Conservation (phyloP, 1,140 invertebrate species). For the Lasioglossum baleicum region DNA sequence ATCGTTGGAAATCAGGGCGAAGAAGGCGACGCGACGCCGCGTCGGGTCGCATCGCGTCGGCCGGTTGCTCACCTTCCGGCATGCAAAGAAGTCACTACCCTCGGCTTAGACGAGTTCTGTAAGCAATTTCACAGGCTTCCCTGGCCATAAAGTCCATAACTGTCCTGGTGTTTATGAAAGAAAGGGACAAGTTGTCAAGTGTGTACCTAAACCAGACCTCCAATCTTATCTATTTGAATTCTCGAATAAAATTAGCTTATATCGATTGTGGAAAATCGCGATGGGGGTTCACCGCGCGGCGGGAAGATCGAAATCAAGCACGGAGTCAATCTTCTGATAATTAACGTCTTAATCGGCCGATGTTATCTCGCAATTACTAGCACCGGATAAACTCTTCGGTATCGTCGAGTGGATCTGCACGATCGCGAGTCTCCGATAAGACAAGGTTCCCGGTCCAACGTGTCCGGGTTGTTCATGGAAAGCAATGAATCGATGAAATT, state of each 20-base stretch:
- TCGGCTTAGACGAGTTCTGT: slow-evolving; percentile 25
- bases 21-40: not conserved
- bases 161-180: no score
- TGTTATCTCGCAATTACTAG: slow-evolving; percentile 44
- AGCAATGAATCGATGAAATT: slow-evolving; percentile 43
- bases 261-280: no score
- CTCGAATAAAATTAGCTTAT: no score
- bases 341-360: slow-evolving; percentile 62
- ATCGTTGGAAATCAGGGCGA: slow-evolving; percentile 22
- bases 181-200: no score
- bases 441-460: not conserved
- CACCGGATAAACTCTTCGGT: slow-evolving; percentile 25
- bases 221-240: no score
- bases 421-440: slow-evolving; percentile 41
- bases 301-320: slow-evolving; percentile 6
- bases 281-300: not conserved
- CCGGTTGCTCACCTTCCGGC: slow-evolving; percentile 30
- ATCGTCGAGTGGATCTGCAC: slow-evolving; percentile 11
- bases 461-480: slow-evolving; percentile 13
- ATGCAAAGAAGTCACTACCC: slow-evolving; percentile 58
- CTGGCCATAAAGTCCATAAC: no score
- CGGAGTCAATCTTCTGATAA: slow-evolving; percentile 52
- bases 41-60: no score
- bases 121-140: slow-evolving; percentile 24
- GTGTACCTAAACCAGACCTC: no score